Evolutionary conservation across 2,113 vertebrate species (phyloP), one percentile per base, ranked within the genome.

Genomic region (Nyctereutes procyonoides): DNA sequence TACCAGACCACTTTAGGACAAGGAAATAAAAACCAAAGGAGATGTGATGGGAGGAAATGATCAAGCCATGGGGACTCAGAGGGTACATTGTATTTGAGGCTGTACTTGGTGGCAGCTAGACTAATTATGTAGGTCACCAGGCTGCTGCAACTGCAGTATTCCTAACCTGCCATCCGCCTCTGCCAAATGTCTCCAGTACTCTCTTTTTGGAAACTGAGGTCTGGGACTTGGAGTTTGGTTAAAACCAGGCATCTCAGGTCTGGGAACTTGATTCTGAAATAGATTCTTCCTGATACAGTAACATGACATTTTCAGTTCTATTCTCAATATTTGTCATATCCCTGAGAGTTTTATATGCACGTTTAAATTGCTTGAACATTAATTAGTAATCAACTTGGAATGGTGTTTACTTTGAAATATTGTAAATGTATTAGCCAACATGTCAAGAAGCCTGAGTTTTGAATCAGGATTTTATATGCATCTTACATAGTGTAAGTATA

Each of bases 391-490:
- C 16, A 71, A 9, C 73, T 38, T 83, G 19, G 76, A 90, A 22
- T 95, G 55, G 14, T 38, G 0, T 83, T 77, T 90, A 77, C 60
- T 90, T 96, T 73, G 24, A 77, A 89, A 71, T 77, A 56, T 32
- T 93, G 74, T 87, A 7, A 89, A 30, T 94, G 65, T 96, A 92
- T 89, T 65, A 69, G 43, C 43, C 73, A 85, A 20, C 77, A 22
- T 28, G 12, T 88, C 26, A 56, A 56, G 60, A 90, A 95, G 16
- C 15, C 63, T 60, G 53, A 76, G 67, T 81, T 81, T 89, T 86
- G 80, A 80, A 85, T 43, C 22, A 95, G 32, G 63, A 67, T 95
- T 96, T 97, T 80, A 32, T 89, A 26, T 95, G 7, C 81, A 7
- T 88, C 48, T 82, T 53, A 35, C 30, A 6, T 90, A 69, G 12